Evolutionary conservation across 2,797 vertebrate genomes (phyloP).

Genomic region (Florisuga fusca): DNA sequence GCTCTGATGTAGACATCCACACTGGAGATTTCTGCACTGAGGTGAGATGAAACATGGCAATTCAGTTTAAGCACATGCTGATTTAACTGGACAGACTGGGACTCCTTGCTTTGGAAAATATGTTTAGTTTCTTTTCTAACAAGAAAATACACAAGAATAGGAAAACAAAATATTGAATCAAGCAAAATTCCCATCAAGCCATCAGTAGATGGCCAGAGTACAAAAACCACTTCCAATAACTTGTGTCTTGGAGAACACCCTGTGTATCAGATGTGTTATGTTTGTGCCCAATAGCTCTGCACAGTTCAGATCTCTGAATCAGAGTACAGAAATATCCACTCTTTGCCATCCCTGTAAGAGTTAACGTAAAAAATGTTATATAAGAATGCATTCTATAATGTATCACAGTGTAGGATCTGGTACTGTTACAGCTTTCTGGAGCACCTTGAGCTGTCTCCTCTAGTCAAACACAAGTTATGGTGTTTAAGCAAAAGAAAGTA

Average conservation of each 20-base stretch:
- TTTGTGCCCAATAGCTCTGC: not conserved
- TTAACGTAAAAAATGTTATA: not conserved
- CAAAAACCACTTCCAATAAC: not conserved
- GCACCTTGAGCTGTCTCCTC: not conserved
- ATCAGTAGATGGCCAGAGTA: not conserved
- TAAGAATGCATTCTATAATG: not conserved
- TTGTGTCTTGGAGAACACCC: not conserved
- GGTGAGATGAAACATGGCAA: not conserved
- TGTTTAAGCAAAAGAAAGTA: not conserved
- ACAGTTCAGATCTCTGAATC: not conserved
- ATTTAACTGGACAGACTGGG: not conserved
- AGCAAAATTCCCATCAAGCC: not conserved
- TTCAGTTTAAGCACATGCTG: not conserved
- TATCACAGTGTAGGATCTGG: fast-evolving
- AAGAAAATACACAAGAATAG: not conserved
- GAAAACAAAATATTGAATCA: not conserved
- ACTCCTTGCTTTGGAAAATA: not conserved
- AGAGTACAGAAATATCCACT: not conserved
- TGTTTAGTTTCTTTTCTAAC: not conserved
- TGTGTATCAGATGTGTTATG: not conserved
- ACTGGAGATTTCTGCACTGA: not conserved
- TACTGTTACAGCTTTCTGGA: not conserved
- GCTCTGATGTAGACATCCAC: not conserved
- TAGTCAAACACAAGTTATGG: not conserved
- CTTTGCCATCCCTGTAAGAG: not conserved